Conservation (phyloP, 92 coral and sea anemone genomes). For the Galaxea fascicularis region DNA sequence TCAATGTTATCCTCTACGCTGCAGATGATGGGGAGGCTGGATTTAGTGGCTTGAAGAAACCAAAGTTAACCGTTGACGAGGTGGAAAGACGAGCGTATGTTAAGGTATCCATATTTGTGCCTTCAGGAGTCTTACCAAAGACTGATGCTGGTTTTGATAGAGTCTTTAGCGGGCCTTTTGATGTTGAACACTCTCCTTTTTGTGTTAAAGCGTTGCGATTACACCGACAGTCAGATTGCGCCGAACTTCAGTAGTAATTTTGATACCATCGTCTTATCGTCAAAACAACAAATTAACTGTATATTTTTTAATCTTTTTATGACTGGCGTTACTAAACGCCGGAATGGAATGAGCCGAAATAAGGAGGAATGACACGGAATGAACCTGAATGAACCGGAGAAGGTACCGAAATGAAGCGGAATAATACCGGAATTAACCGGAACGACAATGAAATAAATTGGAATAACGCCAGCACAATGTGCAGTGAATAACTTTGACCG, state of each 20-base stretch:
- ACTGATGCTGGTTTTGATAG: not conserved
- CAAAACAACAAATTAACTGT: too few relatives aligned
- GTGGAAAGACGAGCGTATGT: slow-evolving; percentile 26
- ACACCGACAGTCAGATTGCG: not conserved
- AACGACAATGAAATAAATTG: too few relatives aligned
- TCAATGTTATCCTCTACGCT: slow-evolving; percentile 69
- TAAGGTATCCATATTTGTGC: slow-evolving; percentile 65
- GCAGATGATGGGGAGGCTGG: slow-evolving; percentile 18
- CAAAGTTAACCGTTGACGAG: slow-evolving; percentile 39
- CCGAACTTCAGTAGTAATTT: not conserved
- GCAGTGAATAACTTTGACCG: too few relatives aligned
- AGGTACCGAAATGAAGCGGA: too few relatives aligned
- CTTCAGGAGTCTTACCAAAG: slow-evolving; percentile 42
- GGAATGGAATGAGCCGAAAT: too few relatives aligned
- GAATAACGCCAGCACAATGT: too few relatives aligned
- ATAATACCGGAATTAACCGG: too few relatives aligned
- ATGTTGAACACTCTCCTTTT: not conserved
- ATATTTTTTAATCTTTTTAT: too few relatives aligned
- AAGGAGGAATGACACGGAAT: too few relatives aligned
- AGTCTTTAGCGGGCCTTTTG: not conserved
- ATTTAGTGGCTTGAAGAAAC: slow-evolving; percentile 41
- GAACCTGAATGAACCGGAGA: too few relatives aligned
- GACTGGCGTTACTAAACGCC: too few relatives aligned
- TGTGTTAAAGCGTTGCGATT: not conserved
- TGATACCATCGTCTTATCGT: not conserved